Evolutionary conservation across 2,797 vertebrate genomes (phyloP), one percentile per base, ranked within the genome.

Genomic region (Fratercula arctica): DNA sequence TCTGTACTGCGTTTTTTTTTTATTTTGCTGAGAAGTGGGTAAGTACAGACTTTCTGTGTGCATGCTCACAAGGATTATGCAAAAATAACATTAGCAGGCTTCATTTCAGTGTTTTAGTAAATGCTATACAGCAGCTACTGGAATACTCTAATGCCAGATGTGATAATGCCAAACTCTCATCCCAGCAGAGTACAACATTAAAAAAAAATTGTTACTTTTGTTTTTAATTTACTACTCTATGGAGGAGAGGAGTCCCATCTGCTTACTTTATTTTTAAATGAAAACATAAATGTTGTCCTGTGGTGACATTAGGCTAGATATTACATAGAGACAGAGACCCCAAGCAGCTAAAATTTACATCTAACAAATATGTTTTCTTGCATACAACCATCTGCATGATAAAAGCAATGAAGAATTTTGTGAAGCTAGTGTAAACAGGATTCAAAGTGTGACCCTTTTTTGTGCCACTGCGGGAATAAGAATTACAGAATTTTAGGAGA

Each of bases 201-300:
- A 80, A 95, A 90, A 92, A 92, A 92, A 76, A 84, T 12, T 31
- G 66, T 92, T 95, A 69, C 88, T 96, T 94, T 90, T 93, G 74
- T n/a, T 96, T 95, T 93, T 87, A 95, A 93, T 96, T 97, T 93
- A 94, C 87, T 89, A 68, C 75, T 85, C 20, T 26, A 56, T 83
- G 89, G 83, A 96, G 90, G 80, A 93, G 73, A 85, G 77, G 91
- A 95, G 77, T 95, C 94, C 87, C 91, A 94, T 96, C 89, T 97
- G 96, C 91, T 95, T 95, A 82, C 90, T 95, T 93, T 93, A 75
- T 90, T 95, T 92, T 89, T 64, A 91, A 96, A 95, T 96, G 75
- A 88, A 96, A 95, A 91, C 69, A 89, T 91, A 92, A 96, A 91
- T 87, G 92, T 91, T 92, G 78, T 89, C 96, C 90, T 94, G 66